Percentiles rank a stretch among this genome's conserved stretches.
Conservation (phyloP, 2,113 vertebrate genomes). For the Actenoides lindsayi region DNA sequence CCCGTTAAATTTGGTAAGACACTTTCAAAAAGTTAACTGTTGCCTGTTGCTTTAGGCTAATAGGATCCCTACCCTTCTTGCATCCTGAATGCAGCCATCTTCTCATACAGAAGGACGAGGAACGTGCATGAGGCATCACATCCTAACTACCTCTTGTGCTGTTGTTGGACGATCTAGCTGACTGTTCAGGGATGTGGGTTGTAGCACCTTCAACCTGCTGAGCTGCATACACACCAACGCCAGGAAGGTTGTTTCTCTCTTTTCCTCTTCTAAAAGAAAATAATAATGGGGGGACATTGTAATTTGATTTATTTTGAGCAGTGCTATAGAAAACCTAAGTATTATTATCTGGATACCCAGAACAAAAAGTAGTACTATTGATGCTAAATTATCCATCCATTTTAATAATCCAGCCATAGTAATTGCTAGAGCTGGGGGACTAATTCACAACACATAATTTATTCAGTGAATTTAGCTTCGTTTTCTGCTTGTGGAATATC, state of each 20-base stretch:
- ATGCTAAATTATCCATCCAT: slow-evolving; percentile 10
- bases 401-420: slow-evolving; percentile 28
- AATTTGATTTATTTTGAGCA: neutral
- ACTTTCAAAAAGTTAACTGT: neutral
- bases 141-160: neutral
- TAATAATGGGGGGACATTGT: neutral
- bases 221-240: neutral
- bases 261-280: neutral
- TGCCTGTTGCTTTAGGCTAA: slow-evolving; percentile 8
- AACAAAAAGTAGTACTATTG: slow-evolving; percentile 11
- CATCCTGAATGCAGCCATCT: neutral
- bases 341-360: neutral
- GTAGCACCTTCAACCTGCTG: neutral
- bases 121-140: neutral
- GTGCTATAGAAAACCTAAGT: neutral
- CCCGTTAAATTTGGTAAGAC: slow-evolving; percentile 13
- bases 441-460: slow-evolving; percentile 44
- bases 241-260: neutral
- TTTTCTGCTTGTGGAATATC: slow-evolving; percentile 47
- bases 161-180: neutral
- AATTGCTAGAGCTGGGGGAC: slow-evolving; percentile 25
- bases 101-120: neutral
- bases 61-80: neutral
- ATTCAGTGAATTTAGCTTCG: slow-evolving; percentile 38
- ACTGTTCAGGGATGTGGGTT: neutral